phyloP scores from a whole-genome alignment of 1,140 invertebrate genomes.

The Trichomalopsis sarcophagae region DNA sequence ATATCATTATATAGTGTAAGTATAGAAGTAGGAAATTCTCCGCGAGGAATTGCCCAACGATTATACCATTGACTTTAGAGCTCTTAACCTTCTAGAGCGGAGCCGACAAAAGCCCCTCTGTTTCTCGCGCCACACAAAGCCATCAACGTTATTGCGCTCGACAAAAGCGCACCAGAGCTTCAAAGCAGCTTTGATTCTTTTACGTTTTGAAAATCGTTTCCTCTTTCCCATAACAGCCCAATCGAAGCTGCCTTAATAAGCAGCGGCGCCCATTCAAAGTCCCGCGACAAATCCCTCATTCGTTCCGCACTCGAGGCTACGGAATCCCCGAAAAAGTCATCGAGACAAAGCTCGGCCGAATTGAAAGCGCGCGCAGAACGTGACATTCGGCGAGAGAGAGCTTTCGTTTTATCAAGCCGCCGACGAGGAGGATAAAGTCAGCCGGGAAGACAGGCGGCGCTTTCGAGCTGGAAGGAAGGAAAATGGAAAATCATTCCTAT shows the following conservation, averaged over 20 bases:
- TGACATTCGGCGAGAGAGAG: slow-evolving; percentile 26
- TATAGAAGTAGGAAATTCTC: background rate
- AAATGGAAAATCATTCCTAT: slow-evolving; percentile 70
- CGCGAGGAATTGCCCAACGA: background rate
- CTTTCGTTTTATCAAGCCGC: slow-evolving; percentile 50
- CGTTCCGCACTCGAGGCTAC: background rate
- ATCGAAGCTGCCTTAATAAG: too few relatives aligned
- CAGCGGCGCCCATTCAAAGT: too few relatives aligned
- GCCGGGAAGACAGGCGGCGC: slow-evolving; percentile 30
- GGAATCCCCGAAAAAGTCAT: slow-evolving; percentile 7
- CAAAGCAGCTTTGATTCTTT: background rate
- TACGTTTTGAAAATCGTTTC: too few relatives aligned
- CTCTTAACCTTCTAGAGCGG: background rate
- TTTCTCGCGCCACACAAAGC: background rate
- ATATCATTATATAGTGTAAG: too few relatives aligned
- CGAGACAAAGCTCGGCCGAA: slow-evolving; percentile 19
- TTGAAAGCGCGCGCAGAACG: slow-evolving; percentile 21
- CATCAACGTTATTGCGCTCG: slow-evolving; percentile 13
- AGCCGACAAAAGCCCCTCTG: slow-evolving; percentile 9
- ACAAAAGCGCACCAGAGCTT: background rate
- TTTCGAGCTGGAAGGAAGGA: slow-evolving; percentile 41
- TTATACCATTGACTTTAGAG: slow-evolving; percentile 1
- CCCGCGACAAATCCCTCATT: background rate
- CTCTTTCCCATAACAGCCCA: too few relatives aligned
- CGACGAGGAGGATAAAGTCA: slow-evolving; percentile 54